These are phyloP conservation scores for Latheticus oryzae DNA, from an alignment of 2,888 invertebrate genomes.

Conservation along the genomic window DNA sequence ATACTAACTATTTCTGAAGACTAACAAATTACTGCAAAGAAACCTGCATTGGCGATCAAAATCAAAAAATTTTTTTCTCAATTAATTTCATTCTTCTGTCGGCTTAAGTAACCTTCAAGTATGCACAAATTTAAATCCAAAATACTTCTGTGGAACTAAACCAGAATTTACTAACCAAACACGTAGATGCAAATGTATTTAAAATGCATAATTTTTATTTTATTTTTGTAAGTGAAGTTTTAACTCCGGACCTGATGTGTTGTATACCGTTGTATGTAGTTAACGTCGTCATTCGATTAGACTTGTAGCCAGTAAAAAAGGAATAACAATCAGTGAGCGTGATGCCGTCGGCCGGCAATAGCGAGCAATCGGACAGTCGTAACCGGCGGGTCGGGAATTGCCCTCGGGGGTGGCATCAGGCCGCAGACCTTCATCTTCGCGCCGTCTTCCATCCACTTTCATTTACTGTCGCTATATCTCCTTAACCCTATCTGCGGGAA, in stretches of 20 bases:
- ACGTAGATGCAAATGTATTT: too few relatives aligned
- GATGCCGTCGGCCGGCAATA: conserved; percentile 53
- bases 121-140: too few relatives aligned
- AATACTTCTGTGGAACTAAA: too few relatives aligned
- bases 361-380: conserved; percentile 73
- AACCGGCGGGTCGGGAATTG: conserved; percentile 72
- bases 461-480: conserved; percentile 58
- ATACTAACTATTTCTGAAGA: too few relatives aligned
- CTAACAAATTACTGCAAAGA: too few relatives aligned
- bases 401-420: conserved; percentile 70
- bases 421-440: conserved; percentile 53
- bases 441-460: conserved; percentile 58
- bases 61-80: too few relatives aligned
- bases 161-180: too few relatives aligned
- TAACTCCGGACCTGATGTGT: conserved; percentile 1
- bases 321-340: conserved; percentile 62
- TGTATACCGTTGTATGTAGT: conserved; percentile 49
- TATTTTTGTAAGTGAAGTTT: too few relatives aligned
- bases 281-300: conserved; percentile 62
- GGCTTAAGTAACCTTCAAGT: too few relatives aligned
- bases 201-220: too few relatives aligned
- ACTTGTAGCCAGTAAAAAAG: conserved; percentile 60
- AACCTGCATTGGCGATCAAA: too few relatives aligned
- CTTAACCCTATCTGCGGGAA: conserved; percentile 43
- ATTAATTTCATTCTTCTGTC: too few relatives aligned